Evolutionary conservation across 2,888 invertebrate species (phyloP), one percentile per base, ranked within the genome.

Genomic region (Ischnus inquisitorius): DNA sequence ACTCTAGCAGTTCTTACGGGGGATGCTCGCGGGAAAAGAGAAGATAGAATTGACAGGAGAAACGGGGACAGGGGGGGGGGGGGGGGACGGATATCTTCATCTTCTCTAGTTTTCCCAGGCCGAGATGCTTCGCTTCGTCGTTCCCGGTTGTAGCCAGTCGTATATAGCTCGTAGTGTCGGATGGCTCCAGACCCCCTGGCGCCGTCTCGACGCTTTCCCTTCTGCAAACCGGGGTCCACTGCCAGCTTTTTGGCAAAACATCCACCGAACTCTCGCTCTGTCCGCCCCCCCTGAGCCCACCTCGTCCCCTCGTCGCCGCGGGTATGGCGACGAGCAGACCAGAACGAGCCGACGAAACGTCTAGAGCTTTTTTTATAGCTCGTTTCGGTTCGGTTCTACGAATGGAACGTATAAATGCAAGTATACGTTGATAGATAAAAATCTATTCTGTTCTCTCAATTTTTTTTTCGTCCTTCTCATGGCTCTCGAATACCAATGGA

Each of bases 151-250:
- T 77, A 57, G 28, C 48, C 64, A 74, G 69, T 69, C 22, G 41
- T 41, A 77, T 68, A 68, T 77, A 60, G 43, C 25, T 3, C 57
- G 79, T 79, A 71, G 77, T 81, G 76, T 86, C 82, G 85, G 89
- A 90, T 88, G 92, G 92, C 92, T 92, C 92, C 92, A 92, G 92
- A 92, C 92, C 88, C 90, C 90, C 90, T 91, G 92, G 92, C 92
- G 92, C 92, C 92, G 92, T 92, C 92, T 90, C 90, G 92, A 88
- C 92, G 91, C 88, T 88, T 69, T 87, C 87, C 89, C 88, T 83
- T 71, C 68, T 46, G 57, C 64, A 22, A n/a, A 75, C 72, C 60
- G 79, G 34, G 57, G 46, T 57, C 14, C 67, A 54, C 72, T 76
- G 75, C 57, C 68, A 65, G 91, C 90, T 91, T 92, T 87, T 92